phyloP scores from a whole-genome alignment of 2,888 invertebrate genomes.

The Fragum sueziense region DNA sequence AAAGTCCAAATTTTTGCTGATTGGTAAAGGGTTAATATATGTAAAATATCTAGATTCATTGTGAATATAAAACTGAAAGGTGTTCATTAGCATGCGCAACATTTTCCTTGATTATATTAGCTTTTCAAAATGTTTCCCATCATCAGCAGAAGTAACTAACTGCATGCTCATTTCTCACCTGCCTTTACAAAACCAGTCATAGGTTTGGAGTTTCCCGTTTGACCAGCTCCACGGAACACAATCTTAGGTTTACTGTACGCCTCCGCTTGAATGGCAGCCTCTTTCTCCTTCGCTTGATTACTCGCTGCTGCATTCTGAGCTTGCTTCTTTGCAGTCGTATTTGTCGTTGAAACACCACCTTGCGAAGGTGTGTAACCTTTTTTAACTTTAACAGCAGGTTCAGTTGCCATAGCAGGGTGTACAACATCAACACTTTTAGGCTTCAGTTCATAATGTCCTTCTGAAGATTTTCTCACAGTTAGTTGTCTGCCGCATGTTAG shows the following conservation, averaged over 20 bases:
- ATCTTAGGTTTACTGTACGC: constrained; percentile 54
- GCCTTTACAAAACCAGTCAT: constrained; percentile 1
- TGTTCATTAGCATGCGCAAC: too few species aligned
- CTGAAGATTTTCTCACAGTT: constrained; percentile 7
- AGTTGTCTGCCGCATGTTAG: background rate
- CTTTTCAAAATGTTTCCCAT: background rate
- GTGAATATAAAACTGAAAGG: too few species aligned
- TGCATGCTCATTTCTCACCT: too few species aligned
- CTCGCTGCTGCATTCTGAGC: background rate
- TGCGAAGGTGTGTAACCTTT: constrained; percentile 4
- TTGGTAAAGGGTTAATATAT: too few species aligned
- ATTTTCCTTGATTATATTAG: too few species aligned
- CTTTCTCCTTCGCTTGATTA: background rate
- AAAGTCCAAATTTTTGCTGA: too few species aligned
- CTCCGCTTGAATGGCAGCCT: background rate
- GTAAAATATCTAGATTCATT: too few species aligned
- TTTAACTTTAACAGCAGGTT: background rate
- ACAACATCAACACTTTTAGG: constrained; percentile 20
- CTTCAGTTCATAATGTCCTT: constrained; percentile 30
- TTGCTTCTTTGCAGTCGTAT: background rate
- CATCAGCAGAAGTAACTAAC: too few species aligned
- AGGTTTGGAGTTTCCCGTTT: background rate
- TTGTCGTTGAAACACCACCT: constrained; percentile 2
- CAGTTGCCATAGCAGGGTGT: background rate
- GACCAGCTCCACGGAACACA: constrained; percentile 45